phyloP scores from a whole-genome alignment of 64 coral and sea anemone species.

The Acropora yongei region DNA sequence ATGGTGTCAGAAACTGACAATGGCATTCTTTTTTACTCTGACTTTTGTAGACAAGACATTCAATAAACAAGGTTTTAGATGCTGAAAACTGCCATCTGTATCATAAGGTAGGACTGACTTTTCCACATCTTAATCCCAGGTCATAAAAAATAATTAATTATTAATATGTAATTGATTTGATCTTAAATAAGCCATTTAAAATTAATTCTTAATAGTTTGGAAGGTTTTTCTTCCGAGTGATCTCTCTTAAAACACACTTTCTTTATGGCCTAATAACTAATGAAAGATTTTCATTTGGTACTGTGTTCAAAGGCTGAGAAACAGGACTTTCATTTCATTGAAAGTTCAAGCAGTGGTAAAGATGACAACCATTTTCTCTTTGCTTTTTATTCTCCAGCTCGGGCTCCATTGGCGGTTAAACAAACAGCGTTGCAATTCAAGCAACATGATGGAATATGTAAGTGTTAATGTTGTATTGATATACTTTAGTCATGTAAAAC shows the following conservation, averaged over 20 bases:
- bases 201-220: no score
- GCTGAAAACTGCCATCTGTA: conserved; percentile 95
- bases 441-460: conserved; percentile 99
- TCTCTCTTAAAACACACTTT: no score
- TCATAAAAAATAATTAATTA: not conserved
- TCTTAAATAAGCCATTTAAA: no score
- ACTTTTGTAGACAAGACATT: conserved; percentile 80
- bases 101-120: conserved; percentile 78
- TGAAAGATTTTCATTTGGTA: no score
- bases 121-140: no score
- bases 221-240: no score
- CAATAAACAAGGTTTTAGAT: conserved; percentile 99
- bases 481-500: not conserved
- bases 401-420: conserved; percentile 89
- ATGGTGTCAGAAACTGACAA: no score
- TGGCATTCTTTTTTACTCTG: not conserved
- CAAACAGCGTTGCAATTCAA: conserved; percentile 92
- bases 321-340: not conserved
- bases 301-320: not conserved
- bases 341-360: not conserved
- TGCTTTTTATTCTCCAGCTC: conserved; percentile 71
- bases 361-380: not conserved
- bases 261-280: no score
- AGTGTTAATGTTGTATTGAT: conserved; percentile 35
- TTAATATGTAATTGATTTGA: no score